phyloP scores from a whole-genome alignment of 2,888 invertebrate species.

The Dolomedes plantarius region DNA sequence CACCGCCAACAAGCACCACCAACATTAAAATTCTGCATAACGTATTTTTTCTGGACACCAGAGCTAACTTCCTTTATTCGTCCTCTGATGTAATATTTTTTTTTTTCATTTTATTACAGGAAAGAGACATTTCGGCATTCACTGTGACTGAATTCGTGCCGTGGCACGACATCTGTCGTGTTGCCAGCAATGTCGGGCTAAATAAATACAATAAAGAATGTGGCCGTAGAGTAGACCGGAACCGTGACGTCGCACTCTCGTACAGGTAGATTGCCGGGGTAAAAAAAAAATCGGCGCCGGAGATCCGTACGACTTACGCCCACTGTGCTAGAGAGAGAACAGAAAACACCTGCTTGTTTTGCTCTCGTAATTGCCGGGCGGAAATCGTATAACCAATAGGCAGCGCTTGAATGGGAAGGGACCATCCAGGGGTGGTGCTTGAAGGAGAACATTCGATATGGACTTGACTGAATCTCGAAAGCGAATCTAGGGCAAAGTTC shows the following conservation, averaged over 20 bases:
- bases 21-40: too few relatives aligned
- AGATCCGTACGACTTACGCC: background rate
- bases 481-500: too few relatives aligned
- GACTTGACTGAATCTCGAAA: too few relatives aligned
- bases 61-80: too few relatives aligned
- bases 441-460: too few relatives aligned
- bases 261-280: slow-evolving; percentile 8
- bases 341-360: background rate
- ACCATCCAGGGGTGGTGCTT: too few relatives aligned
- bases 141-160: background rate
- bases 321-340: background rate
- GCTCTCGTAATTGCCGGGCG: background rate
- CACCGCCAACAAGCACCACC: too few relatives aligned
- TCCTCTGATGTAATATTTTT: too few relatives aligned
- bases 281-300: background rate
- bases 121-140: too few relatives aligned
- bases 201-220: background rate
- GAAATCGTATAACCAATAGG: background rate
- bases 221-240: background rate
- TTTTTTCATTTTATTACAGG: too few relatives aligned
- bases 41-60: too few relatives aligned
- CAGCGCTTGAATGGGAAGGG: background rate
- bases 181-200: slow-evolving; percentile 2
- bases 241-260: background rate
- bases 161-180: background rate